Evolutionary conservation across 1,140 invertebrate genomes (phyloP).

Genomic region (Chelonus insularis): DNA sequence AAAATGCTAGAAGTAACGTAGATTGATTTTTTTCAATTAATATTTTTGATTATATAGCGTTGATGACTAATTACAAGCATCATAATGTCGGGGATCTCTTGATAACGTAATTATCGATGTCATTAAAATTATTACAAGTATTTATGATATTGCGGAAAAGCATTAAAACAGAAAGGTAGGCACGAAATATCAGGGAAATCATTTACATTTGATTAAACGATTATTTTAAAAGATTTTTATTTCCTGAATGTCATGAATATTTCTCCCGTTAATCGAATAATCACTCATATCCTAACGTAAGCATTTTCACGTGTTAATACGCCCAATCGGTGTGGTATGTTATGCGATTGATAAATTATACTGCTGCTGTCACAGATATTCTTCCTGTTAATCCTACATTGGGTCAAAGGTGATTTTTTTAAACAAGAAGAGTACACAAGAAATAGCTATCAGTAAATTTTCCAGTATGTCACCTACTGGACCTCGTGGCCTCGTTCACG

Average conservation of each 20-base stretch:
- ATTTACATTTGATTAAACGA: neutral
- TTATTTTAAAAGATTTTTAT: neutral
- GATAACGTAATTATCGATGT: too few species aligned
- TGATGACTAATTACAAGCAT: too few species aligned
- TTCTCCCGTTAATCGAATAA: slow-evolving; percentile 7
- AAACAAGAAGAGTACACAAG: neutral
- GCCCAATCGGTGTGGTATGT: slow-evolving; percentile 10
- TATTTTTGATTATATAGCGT: too few species aligned
- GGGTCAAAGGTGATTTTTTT: slow-evolving; percentile 24
- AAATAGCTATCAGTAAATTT: neutral
- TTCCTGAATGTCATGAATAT: neutral
- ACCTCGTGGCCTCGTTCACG: slow-evolving; percentile 23
- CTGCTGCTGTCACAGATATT: neutral
- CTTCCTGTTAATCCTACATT: neutral
- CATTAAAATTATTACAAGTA: too few species aligned
- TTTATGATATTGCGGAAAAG: too few species aligned
- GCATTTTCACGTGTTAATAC: slow-evolving; percentile 14
- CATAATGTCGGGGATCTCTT: too few species aligned
- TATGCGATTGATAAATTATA: slow-evolving; percentile 24
- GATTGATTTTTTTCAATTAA: too few species aligned
- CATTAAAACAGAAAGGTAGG: too few species aligned
- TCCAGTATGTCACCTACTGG: neutral
- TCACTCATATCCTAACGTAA: neutral
- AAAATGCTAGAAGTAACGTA: too few species aligned
- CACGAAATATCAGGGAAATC: too few species aligned